Base-by-base conservation (phyloP, 2,113 vertebrate species). In the Zeus faber region DNA sequence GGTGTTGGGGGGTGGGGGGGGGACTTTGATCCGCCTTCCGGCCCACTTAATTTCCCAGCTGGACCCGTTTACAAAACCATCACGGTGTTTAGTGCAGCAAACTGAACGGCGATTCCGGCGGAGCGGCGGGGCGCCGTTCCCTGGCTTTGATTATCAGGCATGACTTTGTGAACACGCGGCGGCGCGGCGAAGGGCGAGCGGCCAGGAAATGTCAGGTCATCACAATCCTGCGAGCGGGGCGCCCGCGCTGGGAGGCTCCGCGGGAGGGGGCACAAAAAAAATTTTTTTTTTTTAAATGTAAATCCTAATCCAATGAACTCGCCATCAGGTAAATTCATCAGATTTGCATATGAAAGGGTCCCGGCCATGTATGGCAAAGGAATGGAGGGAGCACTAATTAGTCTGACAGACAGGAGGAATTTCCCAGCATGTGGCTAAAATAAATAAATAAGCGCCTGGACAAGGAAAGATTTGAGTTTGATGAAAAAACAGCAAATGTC, bases 311-410 rank as follows among this genome's bases (percentile, higher is more conserved):
- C 80, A 80, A 84, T 76, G 61, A 84, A 71, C 66, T 76, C 68
- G 75, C 66, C 53, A 40, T 17, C 33, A 72, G 44, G 73, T 81
- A 82, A 84, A 83, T 84, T 69, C 73, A 86, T 84, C 33, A 74
- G 37, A 84, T 88, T 73, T 85, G 56, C 67, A 80, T 81, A 80
- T 81, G 74, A 85, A 89, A 81, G 80, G 67, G 69, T 9, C 14
- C 60, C 51, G 72, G 24, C 37, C 54, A 64, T 49, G 68, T 62
- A 64, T 11, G 5, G 66, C 57, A 67, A 60, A 26, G 26, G 37
- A 49, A 64, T 60, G 60, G 49, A 80, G 61, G 25, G 58, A 43
- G 65, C 13, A 21, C 54, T 80, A 84, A 85, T 88, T 85, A 74
- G 74, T 69, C 77, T 60, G 70, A 74, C 70, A 77, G 67, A 76